Evolutionary conservation across 2,113 vertebrate species (phyloP).

Genomic region (Megaleporinus macrocephalus): DNA sequence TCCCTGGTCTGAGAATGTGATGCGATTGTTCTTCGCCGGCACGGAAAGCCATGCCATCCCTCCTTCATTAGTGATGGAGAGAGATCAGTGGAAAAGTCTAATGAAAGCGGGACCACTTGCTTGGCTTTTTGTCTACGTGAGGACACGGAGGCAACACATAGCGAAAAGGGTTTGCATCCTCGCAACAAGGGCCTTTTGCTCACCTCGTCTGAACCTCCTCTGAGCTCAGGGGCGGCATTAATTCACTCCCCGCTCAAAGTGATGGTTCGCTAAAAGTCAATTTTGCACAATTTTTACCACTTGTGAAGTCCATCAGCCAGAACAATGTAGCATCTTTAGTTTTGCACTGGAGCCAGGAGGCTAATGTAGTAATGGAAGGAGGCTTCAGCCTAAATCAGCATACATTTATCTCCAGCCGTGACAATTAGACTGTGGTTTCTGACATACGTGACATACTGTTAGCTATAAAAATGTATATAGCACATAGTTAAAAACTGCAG

Average conservation of each 20-base stretch:
- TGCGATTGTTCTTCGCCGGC: constrained; percentile 35
- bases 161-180: neutral
- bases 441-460: too few species aligned
- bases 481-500: too few species aligned
- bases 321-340: neutral
- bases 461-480: too few species aligned
- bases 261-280: neutral
- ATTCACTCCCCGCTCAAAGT: neutral
- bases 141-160: constrained; percentile 15
- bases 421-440: too few species aligned
- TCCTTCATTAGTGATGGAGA: constrained; percentile 42
- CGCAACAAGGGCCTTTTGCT: constrained; percentile 32
- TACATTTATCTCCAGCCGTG: too few species aligned
- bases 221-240: neutral
- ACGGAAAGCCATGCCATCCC: constrained; percentile 24
- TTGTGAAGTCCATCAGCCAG: neutral
- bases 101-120: constrained; percentile 29
- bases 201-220: too few species aligned
- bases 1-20: constrained; percentile 45
- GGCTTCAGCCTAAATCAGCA: too few species aligned
- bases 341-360: neutral
- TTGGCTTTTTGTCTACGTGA: constrained; percentile 27
- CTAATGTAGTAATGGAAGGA: too few species aligned
- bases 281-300: neutral
- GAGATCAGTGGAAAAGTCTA: constrained; percentile 38